phyloP scores from a whole-genome alignment of 2,113 vertebrate genomes.

The Narcine bancroftii region DNA sequence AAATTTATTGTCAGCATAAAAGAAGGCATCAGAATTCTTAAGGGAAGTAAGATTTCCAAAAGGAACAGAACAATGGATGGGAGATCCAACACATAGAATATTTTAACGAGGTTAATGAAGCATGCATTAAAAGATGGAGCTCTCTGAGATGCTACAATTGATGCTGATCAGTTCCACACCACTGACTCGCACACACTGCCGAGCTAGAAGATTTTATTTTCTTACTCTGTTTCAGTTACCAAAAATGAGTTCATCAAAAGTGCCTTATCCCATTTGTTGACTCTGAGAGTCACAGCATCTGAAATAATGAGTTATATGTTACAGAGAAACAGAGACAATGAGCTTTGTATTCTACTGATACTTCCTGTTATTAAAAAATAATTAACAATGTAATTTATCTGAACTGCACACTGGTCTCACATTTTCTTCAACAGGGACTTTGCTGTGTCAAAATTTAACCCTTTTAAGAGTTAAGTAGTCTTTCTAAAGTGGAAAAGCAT shows the following conservation, averaged over 20 bases:
- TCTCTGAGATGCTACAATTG: constrained; percentile 15
- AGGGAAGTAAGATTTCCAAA: not conserved
- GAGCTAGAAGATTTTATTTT: not conserved
- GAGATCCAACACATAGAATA: not conserved
- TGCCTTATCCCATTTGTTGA: constrained; percentile 22
- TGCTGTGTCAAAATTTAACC: constrained; percentile 1
- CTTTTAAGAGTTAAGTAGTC: not conserved
- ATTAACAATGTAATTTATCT: not conserved
- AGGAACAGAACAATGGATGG: not conserved
- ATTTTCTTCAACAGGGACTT: not conserved
- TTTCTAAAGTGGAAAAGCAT: not conserved
- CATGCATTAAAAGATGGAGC: constrained; percentile 7
- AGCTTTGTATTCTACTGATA: not conserved
- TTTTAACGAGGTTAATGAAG: constrained; percentile 26
- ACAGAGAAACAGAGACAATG: not conserved
- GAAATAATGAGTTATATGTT: constrained; percentile 1
- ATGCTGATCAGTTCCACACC: not conserved
- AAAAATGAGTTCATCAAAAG: constrained; percentile 25
- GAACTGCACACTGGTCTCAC: not conserved
- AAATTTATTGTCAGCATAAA: not conserved
- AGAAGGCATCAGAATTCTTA: not conserved
- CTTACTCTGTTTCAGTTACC: not conserved
- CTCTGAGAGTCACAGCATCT: not conserved
- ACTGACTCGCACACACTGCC: not conserved
- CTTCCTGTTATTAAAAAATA: constrained; percentile 21